These are phyloP conservation scores for Engraulis encrasicolus DNA, from an alignment of 2,113 vertebrate genomes.

Conservation along the genomic window DNA sequence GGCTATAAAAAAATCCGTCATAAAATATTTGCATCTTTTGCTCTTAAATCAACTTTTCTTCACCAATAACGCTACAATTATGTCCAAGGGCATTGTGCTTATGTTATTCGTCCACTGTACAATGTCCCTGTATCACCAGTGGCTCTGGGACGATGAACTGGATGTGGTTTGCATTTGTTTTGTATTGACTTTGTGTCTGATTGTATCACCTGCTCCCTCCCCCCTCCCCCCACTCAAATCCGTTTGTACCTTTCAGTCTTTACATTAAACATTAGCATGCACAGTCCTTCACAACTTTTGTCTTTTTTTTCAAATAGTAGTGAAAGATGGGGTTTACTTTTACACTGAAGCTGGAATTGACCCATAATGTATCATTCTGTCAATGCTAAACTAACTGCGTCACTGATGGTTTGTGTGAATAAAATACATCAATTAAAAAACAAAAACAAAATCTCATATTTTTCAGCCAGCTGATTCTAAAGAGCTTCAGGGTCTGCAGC, in stretches of 20 bases:
- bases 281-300: neutral
- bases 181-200: slow-evolving; percentile 27
- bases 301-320: neutral
- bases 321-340: too few relatives aligned
- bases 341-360: too few relatives aligned
- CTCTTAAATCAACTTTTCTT: neutral
- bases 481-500: too few relatives aligned
- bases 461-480: too few relatives aligned
- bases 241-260: slow-evolving; percentile 60
- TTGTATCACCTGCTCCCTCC: slow-evolving; percentile 37
- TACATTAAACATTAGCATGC: slow-evolving; percentile 58
- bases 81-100: slow-evolving; percentile 12
- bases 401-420: too few relatives aligned
- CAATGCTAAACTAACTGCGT: too few relatives aligned
- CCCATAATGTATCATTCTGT: too few relatives aligned
- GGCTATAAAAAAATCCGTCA: neutral
- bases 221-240: slow-evolving; percentile 57
- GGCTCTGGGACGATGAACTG: neutral
- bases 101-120: slow-evolving; percentile 12
- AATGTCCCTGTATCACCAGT: neutral
- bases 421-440: too few relatives aligned
- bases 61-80: too few relatives aligned
- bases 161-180: slow-evolving; percentile 25
- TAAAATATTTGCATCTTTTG: neutral
- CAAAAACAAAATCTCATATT: too few relatives aligned